Conservation (phyloP, 2,888 invertebrate genomes). For the Homarus gammarus region DNA sequence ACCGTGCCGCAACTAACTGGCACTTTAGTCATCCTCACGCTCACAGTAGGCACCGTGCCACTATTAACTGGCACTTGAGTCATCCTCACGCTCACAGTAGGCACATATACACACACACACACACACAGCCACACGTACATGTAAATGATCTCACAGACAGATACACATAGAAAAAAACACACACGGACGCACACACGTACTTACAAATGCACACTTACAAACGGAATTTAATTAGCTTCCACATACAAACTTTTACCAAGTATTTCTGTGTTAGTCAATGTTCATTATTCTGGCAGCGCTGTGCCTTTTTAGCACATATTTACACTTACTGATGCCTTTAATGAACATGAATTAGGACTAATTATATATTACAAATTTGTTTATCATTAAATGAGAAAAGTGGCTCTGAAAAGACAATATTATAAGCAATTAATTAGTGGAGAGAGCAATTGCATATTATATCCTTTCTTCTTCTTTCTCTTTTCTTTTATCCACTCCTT, state of each 20-base stretch:
- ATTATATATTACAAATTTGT: neutral
- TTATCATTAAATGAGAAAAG: no score
- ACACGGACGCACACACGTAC: neutral
- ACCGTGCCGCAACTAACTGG: no score
- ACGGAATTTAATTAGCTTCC: conserved; percentile 22
- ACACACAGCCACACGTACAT: conserved; percentile 19
- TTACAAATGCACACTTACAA: neutral
- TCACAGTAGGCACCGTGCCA: no score
- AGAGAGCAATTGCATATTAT: no score
- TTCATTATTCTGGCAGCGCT: conserved; percentile 5
- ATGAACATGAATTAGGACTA: neutral
- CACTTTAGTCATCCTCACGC: no score
- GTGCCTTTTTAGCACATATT: neutral
- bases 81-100: no score
- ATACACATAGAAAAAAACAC: neutral
- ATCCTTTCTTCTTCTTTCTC: no score
- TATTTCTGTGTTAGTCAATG: neutral
- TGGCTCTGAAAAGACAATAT: no score
- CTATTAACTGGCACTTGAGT: no score
- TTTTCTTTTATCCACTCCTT: no score
- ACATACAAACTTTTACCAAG: neutral
- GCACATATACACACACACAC: neutral
- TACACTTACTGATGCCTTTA: neutral
- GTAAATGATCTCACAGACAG: neutral
- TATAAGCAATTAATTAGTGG: no score